Evolutionary conservation across 2,797 vertebrate species (phyloP).

Genomic region (Hydrophis major): DNA sequence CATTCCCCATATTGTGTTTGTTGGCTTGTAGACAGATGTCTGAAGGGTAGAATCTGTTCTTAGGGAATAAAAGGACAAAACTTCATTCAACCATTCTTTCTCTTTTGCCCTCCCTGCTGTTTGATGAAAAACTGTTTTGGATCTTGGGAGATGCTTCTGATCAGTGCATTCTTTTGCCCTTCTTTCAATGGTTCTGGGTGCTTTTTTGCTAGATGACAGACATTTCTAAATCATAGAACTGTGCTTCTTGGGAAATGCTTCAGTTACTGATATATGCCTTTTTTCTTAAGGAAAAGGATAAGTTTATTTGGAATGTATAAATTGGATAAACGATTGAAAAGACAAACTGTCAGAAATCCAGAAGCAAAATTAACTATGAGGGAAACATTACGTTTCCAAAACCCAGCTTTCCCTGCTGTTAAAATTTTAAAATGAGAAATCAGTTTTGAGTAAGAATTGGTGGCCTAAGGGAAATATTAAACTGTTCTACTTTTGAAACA

Average conservation of each 20-base stretch:
- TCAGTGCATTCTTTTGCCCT: neutral
- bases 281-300: neutral
- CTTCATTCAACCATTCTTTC: neutral
- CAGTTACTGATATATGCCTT: neutral
- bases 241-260: neutral
- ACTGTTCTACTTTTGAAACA: neutral
- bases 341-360: neutral
- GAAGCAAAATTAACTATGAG: neutral
- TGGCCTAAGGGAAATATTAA: too few relatives aligned
- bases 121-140: neutral
- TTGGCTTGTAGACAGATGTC: neutral
- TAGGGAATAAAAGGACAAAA: neutral
- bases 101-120: neutral
- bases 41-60: neutral
- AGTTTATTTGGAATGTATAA: neutral
- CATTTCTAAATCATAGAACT: neutral
- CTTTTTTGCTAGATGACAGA: neutral
- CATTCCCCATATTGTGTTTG: neutral
- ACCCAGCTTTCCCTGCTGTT: neutral
- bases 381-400: neutral
- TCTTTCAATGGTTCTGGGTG: neutral
- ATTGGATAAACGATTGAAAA: neutral
- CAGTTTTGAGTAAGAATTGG: neutral
- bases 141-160: neutral
- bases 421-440: neutral